Percentiles rank a stretch among this genome's conserved stretches.
Evolutionary conservation across 1,140 invertebrate genomes (phyloP).

Genomic region (Phortica variegata): DNA sequence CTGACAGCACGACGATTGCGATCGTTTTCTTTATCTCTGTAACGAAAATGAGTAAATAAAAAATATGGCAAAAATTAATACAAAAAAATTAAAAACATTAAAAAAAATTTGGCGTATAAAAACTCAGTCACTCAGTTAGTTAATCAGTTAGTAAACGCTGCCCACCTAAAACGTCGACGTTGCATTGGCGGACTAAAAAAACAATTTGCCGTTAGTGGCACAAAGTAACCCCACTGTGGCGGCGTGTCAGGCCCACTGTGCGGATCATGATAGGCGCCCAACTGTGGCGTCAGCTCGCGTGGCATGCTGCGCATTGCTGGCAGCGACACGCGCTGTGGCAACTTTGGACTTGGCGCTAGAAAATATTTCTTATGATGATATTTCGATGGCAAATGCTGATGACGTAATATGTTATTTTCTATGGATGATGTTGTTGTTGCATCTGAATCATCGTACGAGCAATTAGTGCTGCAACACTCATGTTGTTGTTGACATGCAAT

Average conservation of each 20-base stretch:
- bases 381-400: conserved; percentile 16
- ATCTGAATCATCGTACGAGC: conserved; percentile 30
- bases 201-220: conserved; percentile 39
- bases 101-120: neutral
- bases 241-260: conserved; percentile 16
- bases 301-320: conserved; percentile 27
- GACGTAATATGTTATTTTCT: conserved; percentile 34
- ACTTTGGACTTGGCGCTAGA: conserved; percentile 1
- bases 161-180: conserved; percentile 37
- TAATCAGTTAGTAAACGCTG: neutral
- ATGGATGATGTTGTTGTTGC: conserved; percentile 40
- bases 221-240: conserved; percentile 52
- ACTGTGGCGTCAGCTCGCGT: conserved; percentile 36
- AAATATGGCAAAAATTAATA: neutral
- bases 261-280: conserved; percentile 38
- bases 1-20: conserved; percentile 49
- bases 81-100: neutral
- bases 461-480: conserved; percentile 10
- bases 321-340: conserved; percentile 33
- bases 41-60: conserved; percentile 14
- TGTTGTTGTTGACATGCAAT: conserved; percentile 28
- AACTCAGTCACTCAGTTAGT: neutral
- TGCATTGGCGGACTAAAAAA: conserved; percentile 51
- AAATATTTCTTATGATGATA: conserved; percentile 18
- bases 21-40: conserved; percentile 54